phyloP scores from a whole-genome alignment of 2,888 invertebrate species.

The Flabesymbios commensalis region DNA sequence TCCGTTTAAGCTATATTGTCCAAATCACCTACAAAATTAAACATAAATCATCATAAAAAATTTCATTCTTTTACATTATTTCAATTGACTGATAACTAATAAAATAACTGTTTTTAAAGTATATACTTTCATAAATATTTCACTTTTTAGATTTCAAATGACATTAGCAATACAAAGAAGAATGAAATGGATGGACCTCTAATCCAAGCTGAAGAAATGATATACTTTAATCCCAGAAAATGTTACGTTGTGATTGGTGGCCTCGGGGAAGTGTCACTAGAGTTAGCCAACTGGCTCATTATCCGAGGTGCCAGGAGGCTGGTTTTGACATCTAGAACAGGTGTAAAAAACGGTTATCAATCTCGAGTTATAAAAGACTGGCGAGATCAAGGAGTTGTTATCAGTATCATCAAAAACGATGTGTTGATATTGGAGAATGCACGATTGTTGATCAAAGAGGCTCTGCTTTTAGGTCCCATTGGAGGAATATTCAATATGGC shows the following conservation, averaged over 20 bases:
- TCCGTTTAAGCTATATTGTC: no score
- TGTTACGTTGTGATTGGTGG: slow-evolving; percentile 15
- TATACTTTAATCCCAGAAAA: slow-evolving; percentile 8
- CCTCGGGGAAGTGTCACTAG: slow-evolving; percentile 12
- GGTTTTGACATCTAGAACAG: slow-evolving; percentile 76
- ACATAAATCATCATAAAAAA: no score
- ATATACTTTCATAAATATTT: no score
- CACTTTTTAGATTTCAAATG: no score
- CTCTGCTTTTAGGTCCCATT: neutral
- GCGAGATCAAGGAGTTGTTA: slow-evolving; percentile 39
- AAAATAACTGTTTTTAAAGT: no score
- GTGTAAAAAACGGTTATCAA: slow-evolving; percentile 83
- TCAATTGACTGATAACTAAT: no score
- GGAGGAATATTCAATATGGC: slow-evolving; percentile 12
- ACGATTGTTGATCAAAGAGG: neutral
- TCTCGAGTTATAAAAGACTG: slow-evolving; percentile 75
- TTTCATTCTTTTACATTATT: no score
- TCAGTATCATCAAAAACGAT: neutral
- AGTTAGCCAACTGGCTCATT: slow-evolving; percentile 64
- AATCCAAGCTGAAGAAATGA: no score
- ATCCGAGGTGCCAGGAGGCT: slow-evolving; percentile 81
- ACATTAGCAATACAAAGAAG: no score
- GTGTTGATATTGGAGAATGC: neutral
- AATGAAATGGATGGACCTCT: no score
- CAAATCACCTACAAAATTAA: no score